Base-by-base conservation (phyloP, 2,888 invertebrate species). In the Eupithecia exiguata region DNA sequence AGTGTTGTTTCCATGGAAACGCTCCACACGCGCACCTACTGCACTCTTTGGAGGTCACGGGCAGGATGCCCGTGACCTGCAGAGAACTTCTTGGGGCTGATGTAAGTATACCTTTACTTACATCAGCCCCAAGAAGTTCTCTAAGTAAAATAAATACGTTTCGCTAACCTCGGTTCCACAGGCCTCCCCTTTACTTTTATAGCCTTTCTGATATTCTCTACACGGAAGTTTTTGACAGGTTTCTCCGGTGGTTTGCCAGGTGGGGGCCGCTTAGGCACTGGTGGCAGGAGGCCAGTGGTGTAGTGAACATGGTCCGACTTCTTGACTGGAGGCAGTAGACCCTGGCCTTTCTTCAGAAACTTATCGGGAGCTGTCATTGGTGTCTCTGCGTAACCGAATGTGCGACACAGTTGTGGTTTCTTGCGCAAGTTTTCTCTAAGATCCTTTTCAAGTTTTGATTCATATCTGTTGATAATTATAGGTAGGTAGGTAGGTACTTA, bases 371-470 rank as follows among this genome's bases (percentile, higher is more conserved):
- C 89, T 69, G 94, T 94, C 0, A 96, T 80, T 0, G 95, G 95
- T 10, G 95, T 95, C 81, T 96, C 95, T 0, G 97, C 96, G 81
- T 95, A 95, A 0, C 97, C 97, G 95, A 97, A 96, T 0, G 96
- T 96, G 66, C 95, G 95, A 80, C 95, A 95, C 1, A 91, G 84
- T 78, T 95, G 92, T 2, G 89, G 90, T 74, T 82, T 91, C 83
- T 94, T 95, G 36, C 21, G 63, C 36, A 65, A n/a, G 46, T 87
- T 84, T 76, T 91, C 91, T 80, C 90, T 93, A 40, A 95, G 85
- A 70, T 95, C 92, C 72, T 92, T 89, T 71, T 94, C 88, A 82
- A 94, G 88, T 88, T 95, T 89, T 0, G 95, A 95, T 81, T 93
- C 91, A 81, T 95, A 95, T 82, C 95, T 95, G 80, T 38, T 46